phyloP scores from a whole-genome alignment of 1,140 invertebrate species.

The Melitaea cinxia region DNA sequence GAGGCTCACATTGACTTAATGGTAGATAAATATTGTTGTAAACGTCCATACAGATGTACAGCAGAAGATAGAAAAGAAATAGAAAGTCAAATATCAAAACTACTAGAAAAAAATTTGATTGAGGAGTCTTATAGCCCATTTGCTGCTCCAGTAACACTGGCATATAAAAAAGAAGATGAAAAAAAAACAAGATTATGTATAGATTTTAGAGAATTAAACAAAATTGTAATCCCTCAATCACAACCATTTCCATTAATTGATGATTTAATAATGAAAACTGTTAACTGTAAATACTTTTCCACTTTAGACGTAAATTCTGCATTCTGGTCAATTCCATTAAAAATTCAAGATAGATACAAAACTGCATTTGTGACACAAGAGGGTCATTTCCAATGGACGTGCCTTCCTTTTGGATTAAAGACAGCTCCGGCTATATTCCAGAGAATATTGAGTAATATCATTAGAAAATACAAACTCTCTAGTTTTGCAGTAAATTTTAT shows the following conservation, averaged over 20 bases:
- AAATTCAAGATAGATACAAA: neutral
- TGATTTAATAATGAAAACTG: neutral
- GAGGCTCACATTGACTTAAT: too few relatives aligned
- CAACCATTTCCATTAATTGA: neutral
- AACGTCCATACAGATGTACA: too few relatives aligned
- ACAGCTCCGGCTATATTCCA: slow-evolving; percentile 3
- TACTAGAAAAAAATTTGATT: too few relatives aligned
- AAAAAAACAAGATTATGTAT: slow-evolving; percentile 2
- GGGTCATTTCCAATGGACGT: too few relatives aligned
- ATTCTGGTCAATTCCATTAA: neutral
- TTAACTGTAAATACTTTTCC: neutral
- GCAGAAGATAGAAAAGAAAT: too few relatives aligned
- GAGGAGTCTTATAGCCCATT: too few relatives aligned
- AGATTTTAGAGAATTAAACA: neutral
- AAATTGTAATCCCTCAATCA: too few relatives aligned
- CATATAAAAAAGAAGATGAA: slow-evolving; percentile 5
- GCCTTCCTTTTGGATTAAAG: slow-evolving; percentile 1
- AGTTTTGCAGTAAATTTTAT: slow-evolving; percentile 1
- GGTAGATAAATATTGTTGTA: too few relatives aligned
- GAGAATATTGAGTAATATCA: neutral
- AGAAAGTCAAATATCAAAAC: too few relatives aligned
- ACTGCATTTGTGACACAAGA: too few relatives aligned
- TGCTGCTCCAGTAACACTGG: too few relatives aligned
- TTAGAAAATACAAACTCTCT: neutral
- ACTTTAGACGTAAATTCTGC: neutral